phyloP scores from a whole-genome alignment of 2,888 invertebrate species.

The Lathronympha strigana region DNA sequence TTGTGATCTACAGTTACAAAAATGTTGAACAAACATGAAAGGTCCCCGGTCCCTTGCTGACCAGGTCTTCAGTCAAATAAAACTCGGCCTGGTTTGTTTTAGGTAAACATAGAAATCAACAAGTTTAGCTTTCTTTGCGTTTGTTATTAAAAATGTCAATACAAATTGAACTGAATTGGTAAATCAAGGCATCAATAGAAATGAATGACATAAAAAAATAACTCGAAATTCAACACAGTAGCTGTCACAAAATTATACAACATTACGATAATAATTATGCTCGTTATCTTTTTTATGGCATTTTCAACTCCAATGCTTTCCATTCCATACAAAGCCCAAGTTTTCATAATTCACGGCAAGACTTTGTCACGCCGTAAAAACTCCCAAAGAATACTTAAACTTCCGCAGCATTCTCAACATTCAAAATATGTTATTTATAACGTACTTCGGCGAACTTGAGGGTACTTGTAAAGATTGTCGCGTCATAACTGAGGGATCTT shows the following conservation, averaged over 20 bases:
- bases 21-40: background rate
- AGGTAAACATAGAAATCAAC: too few species aligned
- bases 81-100: too few species aligned
- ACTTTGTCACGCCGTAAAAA: conserved; percentile 41
- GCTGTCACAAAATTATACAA: background rate
- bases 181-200: too few species aligned
- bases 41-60: too few species aligned
- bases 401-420: conserved; percentile 37
- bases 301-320: conserved; percentile 9
- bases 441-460: conserved; percentile 37
- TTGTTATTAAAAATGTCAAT: too few species aligned
- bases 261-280: conserved; percentile 9
- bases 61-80: too few species aligned
- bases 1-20: background rate
- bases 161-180: too few species aligned
- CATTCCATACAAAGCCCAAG: conserved; percentile 19
- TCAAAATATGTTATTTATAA: conserved; percentile 45
- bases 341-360: conserved; percentile 38
- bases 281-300: conserved; percentile 5
- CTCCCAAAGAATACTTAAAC: conserved; percentile 40
- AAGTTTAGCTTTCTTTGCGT: too few species aligned
- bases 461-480: conserved; percentile 42
- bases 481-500: conserved; percentile 42
- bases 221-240: too few species aligned
- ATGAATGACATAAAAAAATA: too few species aligned